Evolutionary conservation across 2,797 vertebrate species (phyloP).

Genomic region (Crax fasciolata): DNA sequence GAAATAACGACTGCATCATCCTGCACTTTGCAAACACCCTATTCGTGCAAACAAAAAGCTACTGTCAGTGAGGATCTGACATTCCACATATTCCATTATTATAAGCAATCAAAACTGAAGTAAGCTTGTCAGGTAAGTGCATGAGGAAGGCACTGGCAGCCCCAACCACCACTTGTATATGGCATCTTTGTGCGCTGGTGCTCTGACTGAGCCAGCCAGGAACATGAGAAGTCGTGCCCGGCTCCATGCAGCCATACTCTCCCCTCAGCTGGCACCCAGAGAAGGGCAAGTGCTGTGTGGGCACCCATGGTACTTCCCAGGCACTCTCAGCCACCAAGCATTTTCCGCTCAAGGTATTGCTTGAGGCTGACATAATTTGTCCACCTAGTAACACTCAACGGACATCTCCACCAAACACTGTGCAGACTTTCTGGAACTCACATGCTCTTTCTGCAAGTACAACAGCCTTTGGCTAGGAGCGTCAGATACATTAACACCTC

Average conservation of each 20-base stretch:
- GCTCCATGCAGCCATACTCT: not conserved
- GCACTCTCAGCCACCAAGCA: not conserved
- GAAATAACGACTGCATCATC: not conserved
- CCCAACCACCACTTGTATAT: not conserved
- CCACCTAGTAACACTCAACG: not conserved
- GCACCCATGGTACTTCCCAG: not conserved
- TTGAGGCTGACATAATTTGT: not conserved
- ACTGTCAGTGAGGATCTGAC: not conserved
- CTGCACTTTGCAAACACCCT: not conserved
- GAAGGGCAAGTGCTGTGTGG: not conserved
- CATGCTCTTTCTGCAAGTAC: not conserved
- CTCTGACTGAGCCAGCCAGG: not conserved
- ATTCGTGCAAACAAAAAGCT: constrained; percentile 9
- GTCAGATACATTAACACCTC: not conserved
- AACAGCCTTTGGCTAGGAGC: not conserved
- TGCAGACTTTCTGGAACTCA: not conserved
- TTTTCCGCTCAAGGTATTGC: not conserved
- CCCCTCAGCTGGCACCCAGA: not conserved
- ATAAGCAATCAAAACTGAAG: constrained; percentile 14
- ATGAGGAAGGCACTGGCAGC: not conserved
- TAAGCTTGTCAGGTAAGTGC: not conserved
- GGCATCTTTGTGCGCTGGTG: not conserved
- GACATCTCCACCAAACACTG: not conserved
- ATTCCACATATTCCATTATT: not conserved
- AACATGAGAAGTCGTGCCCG: not conserved